A percentile compares a stretch with the other conserved stretches of the same genome.
Evolutionary conservation across 2,113 vertebrate genomes (phyloP).

Genomic region (Ibidorhyncha struthersii): DNA sequence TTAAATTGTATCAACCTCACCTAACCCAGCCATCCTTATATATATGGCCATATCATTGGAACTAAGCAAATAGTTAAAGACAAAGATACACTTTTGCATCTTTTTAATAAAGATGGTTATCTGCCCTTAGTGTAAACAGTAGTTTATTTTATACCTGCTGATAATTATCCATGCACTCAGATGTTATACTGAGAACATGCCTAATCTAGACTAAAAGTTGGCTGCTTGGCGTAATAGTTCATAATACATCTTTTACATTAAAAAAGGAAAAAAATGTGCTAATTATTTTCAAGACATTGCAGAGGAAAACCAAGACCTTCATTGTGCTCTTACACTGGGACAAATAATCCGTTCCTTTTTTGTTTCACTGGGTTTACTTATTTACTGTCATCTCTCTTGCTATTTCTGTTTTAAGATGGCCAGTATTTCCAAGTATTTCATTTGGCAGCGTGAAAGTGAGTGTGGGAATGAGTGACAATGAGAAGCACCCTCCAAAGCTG

Average conservation of each 20-base stretch:
- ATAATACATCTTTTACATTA: background rate
- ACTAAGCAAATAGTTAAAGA: background rate
- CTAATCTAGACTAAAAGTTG: background rate
- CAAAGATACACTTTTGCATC: background rate
- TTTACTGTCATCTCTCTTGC: background rate
- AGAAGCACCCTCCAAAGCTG: background rate
- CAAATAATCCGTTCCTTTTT: background rate
- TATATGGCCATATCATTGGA: background rate
- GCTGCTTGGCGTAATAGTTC: background rate
- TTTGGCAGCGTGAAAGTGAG: background rate
- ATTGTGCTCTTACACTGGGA: background rate
- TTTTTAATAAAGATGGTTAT: background rate
- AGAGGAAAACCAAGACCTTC: background rate
- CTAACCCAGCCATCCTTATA: background rate
- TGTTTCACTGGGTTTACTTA: background rate
- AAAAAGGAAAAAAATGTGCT: background rate
- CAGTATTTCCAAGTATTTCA: background rate
- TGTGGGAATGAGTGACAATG: background rate
- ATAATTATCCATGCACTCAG: background rate
- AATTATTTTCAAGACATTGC: background rate
- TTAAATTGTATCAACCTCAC: background rate
- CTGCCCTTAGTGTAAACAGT: background rate
- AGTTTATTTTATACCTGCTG: background rate
- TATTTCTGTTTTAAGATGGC: background rate
- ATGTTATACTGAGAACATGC: background rate